phyloP scores from a whole-genome alignment of 2,797 vertebrate species.

The Discoglossus pictus region DNA sequence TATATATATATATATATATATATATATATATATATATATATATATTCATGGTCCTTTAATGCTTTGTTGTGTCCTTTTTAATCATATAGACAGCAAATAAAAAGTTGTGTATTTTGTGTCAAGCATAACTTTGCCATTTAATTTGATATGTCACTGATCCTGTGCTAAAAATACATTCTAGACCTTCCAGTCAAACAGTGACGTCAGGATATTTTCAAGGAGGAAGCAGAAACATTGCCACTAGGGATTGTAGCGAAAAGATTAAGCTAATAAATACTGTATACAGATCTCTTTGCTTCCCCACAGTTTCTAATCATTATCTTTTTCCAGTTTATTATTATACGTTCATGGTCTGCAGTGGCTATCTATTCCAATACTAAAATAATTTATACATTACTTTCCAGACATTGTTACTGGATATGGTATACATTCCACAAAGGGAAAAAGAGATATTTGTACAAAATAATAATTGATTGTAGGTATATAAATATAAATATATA shows the following conservation, averaged over 20 bases:
- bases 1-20: too few relatives aligned
- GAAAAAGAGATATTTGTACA: too few relatives aligned
- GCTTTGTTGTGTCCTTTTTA: too few relatives aligned
- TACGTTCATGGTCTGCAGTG: background rate
- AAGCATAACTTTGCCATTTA: background rate
- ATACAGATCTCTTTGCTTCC: conserved; percentile 7
- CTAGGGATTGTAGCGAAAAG: conserved; percentile 21
- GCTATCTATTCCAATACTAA: conserved; percentile 11
- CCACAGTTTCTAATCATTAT: background rate
- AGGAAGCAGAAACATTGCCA: conserved; percentile 21
- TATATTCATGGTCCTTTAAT: too few relatives aligned
- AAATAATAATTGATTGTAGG: too few relatives aligned
- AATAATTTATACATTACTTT: background rate
- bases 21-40: too few relatives aligned
- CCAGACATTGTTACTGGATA: conserved; percentile 1
- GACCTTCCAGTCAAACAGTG: conserved; percentile 31
- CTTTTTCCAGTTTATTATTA: conserved; percentile 7
- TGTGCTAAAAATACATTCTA: conserved; percentile 32
- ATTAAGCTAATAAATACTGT: conserved; percentile 26
- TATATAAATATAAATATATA: too few relatives aligned
- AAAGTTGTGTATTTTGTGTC: too few relatives aligned
- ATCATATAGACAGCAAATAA: too few relatives aligned
- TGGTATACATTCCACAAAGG: background rate
- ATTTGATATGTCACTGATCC: conserved; percentile 8
- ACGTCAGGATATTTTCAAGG: conserved; percentile 15